A percentile compares a stretch with the other conserved stretches of the same genome.
Evolutionary conservation across 2,797 vertebrate species (phyloP).

Genomic region (Melopsittacus undulatus): DNA sequence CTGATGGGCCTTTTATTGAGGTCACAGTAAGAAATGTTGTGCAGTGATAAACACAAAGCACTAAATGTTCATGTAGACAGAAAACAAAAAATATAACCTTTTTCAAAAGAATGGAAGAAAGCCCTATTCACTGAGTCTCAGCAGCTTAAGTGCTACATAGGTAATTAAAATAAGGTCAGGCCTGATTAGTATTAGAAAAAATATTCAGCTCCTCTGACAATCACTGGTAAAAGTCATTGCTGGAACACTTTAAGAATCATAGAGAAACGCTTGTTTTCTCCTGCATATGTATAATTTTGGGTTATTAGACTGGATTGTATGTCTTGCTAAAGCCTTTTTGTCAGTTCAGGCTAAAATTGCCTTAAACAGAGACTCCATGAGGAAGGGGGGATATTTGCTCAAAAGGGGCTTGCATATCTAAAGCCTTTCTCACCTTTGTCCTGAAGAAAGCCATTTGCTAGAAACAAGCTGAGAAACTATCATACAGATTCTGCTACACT

Average conservation of each 20-base stretch:
- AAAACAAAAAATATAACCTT: slow-evolving; percentile 10
- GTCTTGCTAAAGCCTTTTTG: background rate
- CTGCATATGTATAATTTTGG: background rate
- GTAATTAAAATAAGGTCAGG: background rate
- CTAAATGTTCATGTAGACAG: background rate
- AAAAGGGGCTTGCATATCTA: background rate
- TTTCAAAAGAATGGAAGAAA: background rate
- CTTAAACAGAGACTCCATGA: background rate
- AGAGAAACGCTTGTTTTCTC: background rate
- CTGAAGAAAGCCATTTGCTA: background rate
- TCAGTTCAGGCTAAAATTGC: background rate
- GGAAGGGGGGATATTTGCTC: background rate
- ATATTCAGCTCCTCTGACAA: background rate
- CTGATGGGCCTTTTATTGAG: slow-evolving; percentile 54
- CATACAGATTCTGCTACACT: background rate
- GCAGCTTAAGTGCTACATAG: background rate
- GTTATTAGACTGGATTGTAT: background rate
- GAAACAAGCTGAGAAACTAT: background rate
- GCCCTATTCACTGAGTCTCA: background rate
- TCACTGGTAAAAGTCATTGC: background rate
- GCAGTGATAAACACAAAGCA: slow-evolving; percentile 31
- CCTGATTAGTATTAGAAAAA: background rate
- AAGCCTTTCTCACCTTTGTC: background rate
- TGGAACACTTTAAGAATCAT: background rate
- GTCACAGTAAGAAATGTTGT: slow-evolving; percentile 41